phyloP scores from a whole-genome alignment of 2,888 invertebrate genomes.

The Oscheius sp. region DNA sequence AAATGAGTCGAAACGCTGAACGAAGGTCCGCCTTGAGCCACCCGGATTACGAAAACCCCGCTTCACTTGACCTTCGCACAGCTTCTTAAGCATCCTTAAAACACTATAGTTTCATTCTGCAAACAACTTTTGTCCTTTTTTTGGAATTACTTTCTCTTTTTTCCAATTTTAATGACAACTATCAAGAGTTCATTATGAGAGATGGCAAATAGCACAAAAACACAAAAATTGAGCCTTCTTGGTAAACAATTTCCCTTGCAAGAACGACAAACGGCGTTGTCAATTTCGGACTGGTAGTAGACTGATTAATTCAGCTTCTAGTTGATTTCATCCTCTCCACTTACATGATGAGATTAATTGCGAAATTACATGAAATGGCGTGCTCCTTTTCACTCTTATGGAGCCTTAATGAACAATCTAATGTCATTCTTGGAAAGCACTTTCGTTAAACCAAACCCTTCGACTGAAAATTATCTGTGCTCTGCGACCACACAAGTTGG shows the following conservation, averaged over 20 bases:
- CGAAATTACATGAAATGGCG: slow-evolving; percentile 21
- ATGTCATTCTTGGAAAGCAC: not conserved
- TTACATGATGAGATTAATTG: slow-evolving; percentile 8
- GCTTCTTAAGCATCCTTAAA: slow-evolving; percentile 11
- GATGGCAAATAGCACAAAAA: no score
- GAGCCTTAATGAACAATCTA: not conserved
- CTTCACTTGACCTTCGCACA: slow-evolving; percentile 23
- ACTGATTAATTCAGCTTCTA: no score
- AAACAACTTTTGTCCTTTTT: not conserved
- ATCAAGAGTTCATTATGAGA: no score
- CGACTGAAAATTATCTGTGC: not conserved
- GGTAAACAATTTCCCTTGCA: no score
- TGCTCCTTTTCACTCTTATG: not conserved
- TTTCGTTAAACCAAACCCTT: not conserved
- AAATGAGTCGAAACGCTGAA: slow-evolving; percentile 28
- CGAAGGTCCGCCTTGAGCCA: slow-evolving; percentile 29
- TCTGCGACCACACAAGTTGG: slow-evolving; percentile 7
- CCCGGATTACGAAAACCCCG: slow-evolving; percentile 25
- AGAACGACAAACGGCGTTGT: no score
- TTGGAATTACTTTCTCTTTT: not conserved
- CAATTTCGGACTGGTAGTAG: no score
- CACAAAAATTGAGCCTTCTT: no score
- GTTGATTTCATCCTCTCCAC: no score
- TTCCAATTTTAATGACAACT: no score
- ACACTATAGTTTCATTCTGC: slow-evolving; percentile 1